These are phyloP conservation scores for Oxyruncus cristatus DNA, from an alignment of 2,113 vertebrate species.

Conservation along the genomic window DNA sequence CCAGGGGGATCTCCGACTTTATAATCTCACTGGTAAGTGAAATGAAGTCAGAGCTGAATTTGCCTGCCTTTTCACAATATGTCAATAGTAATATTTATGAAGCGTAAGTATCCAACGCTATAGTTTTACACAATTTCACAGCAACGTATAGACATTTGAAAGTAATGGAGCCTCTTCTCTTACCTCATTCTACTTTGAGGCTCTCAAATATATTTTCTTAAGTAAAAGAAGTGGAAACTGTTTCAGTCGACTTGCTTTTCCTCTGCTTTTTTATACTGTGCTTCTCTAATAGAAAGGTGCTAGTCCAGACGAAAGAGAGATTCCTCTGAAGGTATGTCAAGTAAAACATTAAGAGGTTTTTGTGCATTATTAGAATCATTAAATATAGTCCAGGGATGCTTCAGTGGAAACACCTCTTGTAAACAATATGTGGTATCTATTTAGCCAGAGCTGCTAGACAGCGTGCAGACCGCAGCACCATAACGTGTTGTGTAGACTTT, in stretches of 20 bases:
- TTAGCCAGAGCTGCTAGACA: not conserved
- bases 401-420: not conserved
- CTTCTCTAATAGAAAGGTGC: not conserved
- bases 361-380: not conserved
- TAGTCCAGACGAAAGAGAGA: not conserved
- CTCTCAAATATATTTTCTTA: not conserved
- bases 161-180: not conserved
- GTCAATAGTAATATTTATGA: not conserved
- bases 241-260: not conserved
- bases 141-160: not conserved
- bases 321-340: not conserved
- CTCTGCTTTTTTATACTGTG: not conserved
- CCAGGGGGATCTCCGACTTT: not conserved
- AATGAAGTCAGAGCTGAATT: not conserved
- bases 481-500: not conserved
- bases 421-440: not conserved
- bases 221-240: not conserved
- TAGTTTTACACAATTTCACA: not conserved
- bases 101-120: not conserved
- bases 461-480: too few relatives aligned
- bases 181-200: not conserved
- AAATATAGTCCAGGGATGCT: not conserved
- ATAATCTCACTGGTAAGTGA: not conserved
- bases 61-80: not conserved
- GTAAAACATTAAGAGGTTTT: not conserved